phyloP scores from a whole-genome alignment of 2,113 vertebrate genomes.

The Erythrolamprus reginae region DNA sequence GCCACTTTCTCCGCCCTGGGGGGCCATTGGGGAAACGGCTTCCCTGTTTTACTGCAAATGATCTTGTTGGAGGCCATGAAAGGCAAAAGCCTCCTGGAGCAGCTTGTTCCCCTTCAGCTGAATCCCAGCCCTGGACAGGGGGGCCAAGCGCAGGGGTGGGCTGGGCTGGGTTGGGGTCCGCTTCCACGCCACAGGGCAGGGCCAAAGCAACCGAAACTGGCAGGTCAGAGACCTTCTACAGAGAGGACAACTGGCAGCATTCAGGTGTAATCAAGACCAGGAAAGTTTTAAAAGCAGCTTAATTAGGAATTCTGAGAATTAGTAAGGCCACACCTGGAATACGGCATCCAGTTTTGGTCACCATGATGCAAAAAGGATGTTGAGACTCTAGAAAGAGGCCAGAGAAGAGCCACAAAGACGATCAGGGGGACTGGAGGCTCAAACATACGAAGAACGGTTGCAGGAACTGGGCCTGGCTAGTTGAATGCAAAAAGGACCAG shows the following conservation, averaged over 20 bases:
- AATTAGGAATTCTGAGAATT: neutral
- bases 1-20: neutral
- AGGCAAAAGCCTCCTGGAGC: neutral
- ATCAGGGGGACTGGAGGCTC: too few relatives aligned
- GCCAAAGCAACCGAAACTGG: neutral
- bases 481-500: too few relatives aligned
- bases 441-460: too few relatives aligned
- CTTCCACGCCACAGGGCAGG: too few relatives aligned
- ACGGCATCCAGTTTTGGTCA: neutral
- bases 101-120: neutral
- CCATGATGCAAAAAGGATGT: too few relatives aligned
- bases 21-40: neutral
- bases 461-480: too few relatives aligned
- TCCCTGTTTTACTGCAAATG: slow-evolving; percentile 1
- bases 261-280: neutral
- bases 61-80: neutral
- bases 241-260: neutral
- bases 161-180: too few relatives aligned
- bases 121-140: too few relatives aligned
- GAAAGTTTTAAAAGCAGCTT: neutral
- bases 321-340: neutral
- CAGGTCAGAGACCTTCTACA: too few relatives aligned
- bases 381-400: too few relatives aligned
- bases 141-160: too few relatives aligned
- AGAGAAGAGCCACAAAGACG: too few relatives aligned